Percentiles rank a stretch among this genome's conserved stretches.
Conservation (phyloP, 2,113 vertebrate species). For the Colistium nudipinnis region DNA sequence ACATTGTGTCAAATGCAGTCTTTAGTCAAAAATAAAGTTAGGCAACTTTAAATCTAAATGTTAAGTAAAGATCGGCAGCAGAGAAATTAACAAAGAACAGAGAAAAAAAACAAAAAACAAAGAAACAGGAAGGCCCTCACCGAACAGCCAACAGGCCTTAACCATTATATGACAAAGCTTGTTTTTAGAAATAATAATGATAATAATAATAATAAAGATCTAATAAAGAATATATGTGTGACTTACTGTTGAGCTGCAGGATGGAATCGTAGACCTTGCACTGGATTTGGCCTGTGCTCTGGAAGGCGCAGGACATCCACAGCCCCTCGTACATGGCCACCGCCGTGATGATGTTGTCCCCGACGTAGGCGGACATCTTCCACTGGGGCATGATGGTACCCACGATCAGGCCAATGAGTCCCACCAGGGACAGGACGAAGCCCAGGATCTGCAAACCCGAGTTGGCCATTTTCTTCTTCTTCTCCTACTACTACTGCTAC, state of each 20-base stretch:
- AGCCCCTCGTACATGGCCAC: constrained; percentile 88
- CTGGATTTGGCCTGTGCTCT: constrained; percentile 86
- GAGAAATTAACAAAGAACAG: no score
- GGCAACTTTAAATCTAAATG: not conserved
- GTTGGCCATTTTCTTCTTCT: constrained; percentile 84
- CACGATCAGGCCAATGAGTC: constrained; percentile 82
- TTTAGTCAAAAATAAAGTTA: not conserved
- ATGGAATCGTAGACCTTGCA: constrained; percentile 91
- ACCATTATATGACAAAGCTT: no score
- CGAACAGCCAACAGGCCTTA: no score
- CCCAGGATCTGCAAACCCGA: constrained; percentile 89
- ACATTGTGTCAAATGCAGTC: no score
- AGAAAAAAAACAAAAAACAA: not conserved
- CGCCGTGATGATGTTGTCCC: constrained; percentile 89
- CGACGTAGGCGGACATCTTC: constrained; percentile 89
- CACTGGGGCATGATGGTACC: constrained; percentile 89
- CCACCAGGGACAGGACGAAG: constrained; percentile 83
- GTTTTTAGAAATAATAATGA: no score
- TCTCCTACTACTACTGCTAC: not conserved
- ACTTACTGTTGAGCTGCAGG: constrained; percentile 85
- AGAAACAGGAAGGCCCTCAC: no score
- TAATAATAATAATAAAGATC: no score
- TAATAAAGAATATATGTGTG: no score
- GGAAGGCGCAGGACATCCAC: constrained; percentile 90
- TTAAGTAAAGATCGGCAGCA: no score